phyloP scores from a whole-genome alignment of 2,888 invertebrate species.

The Carpatolechia fugitivella region DNA sequence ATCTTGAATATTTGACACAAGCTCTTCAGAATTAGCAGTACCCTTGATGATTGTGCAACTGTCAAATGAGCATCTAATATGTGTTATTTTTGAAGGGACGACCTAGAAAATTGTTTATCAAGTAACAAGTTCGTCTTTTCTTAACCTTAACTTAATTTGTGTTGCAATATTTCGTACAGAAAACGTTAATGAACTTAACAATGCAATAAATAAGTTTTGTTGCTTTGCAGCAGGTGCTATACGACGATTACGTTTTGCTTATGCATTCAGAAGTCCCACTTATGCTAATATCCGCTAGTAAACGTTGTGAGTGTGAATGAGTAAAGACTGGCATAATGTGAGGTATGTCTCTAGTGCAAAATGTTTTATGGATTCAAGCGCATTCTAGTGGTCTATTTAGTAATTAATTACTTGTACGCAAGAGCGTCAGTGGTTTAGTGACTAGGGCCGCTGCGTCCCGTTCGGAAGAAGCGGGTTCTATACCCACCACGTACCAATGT shows the following conservation, averaged over 20 bases:
- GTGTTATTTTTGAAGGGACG: constrained; percentile 2
- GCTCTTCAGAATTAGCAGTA: not conserved
- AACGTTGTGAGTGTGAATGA: not conserved
- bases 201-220: not conserved
- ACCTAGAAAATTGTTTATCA: not conserved
- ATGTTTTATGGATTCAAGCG: no score
- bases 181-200: no score
- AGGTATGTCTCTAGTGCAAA: not conserved
- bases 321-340: not conserved
- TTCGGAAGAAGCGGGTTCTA: no score
- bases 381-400: no score
- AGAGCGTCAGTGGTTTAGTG: no score
- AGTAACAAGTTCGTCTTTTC: not conserved
- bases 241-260: not conserved
- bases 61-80: not conserved
- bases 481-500: no score
- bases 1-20: constrained; percentile 7
- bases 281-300: not conserved
- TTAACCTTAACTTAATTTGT: no score
- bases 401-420: no score
- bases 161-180: no score
- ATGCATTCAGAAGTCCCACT: not conserved
- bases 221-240: not conserved
- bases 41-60: constrained; percentile 1
- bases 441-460: no score